These are phyloP conservation scores for Trichomalopsis sarcophagae DNA, from an alignment of 1,140 invertebrate species.

Conservation along the genomic window DNA sequence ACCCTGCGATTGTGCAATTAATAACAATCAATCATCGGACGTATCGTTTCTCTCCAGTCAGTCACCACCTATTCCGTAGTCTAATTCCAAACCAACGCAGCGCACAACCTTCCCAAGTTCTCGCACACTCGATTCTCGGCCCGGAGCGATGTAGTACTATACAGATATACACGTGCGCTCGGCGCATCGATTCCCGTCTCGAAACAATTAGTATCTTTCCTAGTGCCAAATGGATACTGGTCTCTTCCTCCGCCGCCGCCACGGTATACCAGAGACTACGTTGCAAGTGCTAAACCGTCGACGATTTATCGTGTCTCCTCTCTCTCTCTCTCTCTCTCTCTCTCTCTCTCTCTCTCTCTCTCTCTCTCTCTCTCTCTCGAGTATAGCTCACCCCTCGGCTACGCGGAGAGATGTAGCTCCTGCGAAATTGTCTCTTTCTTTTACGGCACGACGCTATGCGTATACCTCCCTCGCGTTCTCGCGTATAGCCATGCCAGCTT, in stretches of 20 bases:
- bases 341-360: background rate
- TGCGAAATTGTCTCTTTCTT: slow-evolving; percentile 1
- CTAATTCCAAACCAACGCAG: background rate
- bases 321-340: background rate
- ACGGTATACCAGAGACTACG: background rate
- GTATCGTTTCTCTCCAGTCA: no score
- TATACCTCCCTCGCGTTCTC: no score
- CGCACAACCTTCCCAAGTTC: background rate
- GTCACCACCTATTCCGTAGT: background rate
- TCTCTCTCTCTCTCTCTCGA: background rate
- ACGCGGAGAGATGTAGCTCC: background rate
- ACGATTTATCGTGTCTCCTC: background rate
- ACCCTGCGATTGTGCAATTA: background rate
- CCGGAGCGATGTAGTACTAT: background rate
- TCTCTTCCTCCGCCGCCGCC: background rate
- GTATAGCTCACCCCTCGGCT: background rate
- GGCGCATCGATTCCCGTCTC: background rate
- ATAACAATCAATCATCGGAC: background rate
- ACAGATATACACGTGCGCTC: background rate
- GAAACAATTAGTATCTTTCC: slow-evolving; percentile 23
- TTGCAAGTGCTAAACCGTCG: background rate
- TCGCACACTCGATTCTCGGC: background rate
- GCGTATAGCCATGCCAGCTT: background rate
- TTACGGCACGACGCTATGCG: background rate
- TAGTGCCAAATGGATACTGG: slow-evolving; percentile 11